Percentiles rank a stretch among this genome's conserved stretches.
phyloP scores from a whole-genome alignment of 2,113 vertebrate species.

The Tupaia chinensis region DNA sequence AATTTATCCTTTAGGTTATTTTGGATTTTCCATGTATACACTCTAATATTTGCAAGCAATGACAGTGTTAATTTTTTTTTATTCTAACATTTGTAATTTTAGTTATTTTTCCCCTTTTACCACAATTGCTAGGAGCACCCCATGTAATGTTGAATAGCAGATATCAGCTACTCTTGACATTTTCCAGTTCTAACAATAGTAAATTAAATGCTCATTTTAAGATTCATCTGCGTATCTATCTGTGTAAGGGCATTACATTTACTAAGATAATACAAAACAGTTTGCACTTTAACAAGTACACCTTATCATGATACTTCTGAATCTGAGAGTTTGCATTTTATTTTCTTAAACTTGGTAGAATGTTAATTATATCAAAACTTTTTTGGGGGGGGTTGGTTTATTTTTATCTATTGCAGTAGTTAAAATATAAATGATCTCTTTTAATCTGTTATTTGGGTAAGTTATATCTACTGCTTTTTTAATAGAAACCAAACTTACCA shows the following conservation, averaged over 20 bases:
- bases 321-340: not conserved
- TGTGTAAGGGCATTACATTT: constrained; percentile 7
- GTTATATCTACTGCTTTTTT: not conserved
- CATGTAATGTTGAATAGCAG: not conserved
- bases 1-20: not conserved
- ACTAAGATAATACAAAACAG: not conserved
- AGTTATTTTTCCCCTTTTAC: not conserved
- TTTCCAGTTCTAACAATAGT: not conserved
- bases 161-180: not conserved
- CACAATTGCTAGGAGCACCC: not conserved
- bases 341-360: not conserved
- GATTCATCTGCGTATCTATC: not conserved
- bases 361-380: not conserved
- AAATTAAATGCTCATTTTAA: not conserved
- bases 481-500: not conserved
- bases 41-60: not conserved
- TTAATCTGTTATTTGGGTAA: not conserved
- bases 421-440: not conserved
- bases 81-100: not conserved
- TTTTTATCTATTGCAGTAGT: not conserved
- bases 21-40: not conserved
- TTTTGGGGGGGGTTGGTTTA: not conserved
- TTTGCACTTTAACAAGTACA: not conserved
- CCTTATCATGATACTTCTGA: not conserved
- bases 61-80: not conserved